Conservation (phyloP, 2,797 vertebrate species). For the Sebastes vulpes region DNA sequence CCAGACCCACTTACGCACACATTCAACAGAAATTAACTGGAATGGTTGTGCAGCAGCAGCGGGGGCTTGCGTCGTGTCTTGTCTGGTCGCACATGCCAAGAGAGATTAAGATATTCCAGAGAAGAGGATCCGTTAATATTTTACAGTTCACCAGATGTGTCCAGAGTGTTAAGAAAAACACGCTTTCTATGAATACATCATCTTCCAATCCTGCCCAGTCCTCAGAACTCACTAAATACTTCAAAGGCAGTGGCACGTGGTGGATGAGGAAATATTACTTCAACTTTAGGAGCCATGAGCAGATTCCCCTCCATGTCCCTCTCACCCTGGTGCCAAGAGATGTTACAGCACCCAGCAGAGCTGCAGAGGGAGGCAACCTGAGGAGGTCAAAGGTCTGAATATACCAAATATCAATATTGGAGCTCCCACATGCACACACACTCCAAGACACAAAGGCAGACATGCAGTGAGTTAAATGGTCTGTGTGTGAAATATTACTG, state of each 20-base stretch:
- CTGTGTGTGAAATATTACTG: conserved; percentile 7
- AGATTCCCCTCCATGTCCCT: conserved; percentile 4
- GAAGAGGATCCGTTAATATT: conserved; percentile 65
- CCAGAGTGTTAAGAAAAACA: conserved; percentile 68
- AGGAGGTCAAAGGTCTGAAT: conserved; percentile 38
- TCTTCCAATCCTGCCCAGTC: conserved; percentile 20
- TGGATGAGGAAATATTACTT: conserved; percentile 28
- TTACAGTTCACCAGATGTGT: conserved; percentile 73
- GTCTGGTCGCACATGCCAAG: conserved; percentile 67
- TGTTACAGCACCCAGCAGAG: conserved; percentile 7
- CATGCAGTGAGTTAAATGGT: conserved; percentile 1
- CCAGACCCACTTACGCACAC: conserved; percentile 57
- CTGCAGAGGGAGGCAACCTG: conserved; percentile 7
- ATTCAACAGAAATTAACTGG: conserved; percentile 60
- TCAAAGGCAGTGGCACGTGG: conserved; percentile 48
- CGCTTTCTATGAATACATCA: conserved; percentile 66
- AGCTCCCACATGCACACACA: not conserved
- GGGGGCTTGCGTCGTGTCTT: conserved; percentile 43
- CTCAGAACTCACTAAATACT: conserved; percentile 40
- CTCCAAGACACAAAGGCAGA: not conserved
- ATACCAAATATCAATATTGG: not conserved
- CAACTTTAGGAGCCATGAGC: conserved; percentile 7
- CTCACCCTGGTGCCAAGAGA: not conserved
- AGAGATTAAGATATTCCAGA: conserved; percentile 76
- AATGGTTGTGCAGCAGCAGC: conserved; percentile 33